Evolutionary conservation across 2,113 vertebrate genomes (phyloP).

Genomic region (Cinclus cinclus): DNA sequence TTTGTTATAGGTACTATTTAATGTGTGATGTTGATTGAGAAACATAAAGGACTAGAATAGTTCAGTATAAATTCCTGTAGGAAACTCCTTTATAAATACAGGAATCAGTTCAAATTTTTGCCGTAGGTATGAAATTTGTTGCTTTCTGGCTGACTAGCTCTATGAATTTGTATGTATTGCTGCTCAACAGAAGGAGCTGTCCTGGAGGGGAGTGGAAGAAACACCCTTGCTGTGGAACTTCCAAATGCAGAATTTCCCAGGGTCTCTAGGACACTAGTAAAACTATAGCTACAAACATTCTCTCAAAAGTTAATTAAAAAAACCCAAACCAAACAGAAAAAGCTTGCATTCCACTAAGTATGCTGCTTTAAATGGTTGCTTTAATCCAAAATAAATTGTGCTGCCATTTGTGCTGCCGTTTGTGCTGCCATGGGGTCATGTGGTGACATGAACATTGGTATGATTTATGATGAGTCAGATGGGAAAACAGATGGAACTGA

Average conservation of each 20-base stretch:
- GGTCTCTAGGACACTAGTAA: not conserved
- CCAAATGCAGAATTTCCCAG: not conserved
- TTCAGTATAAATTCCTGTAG: not conserved
- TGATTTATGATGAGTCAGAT: not conserved
- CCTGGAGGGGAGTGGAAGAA: not conserved
- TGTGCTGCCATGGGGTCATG: not conserved
- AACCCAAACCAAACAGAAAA: too few species aligned
- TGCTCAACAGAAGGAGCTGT: not conserved
- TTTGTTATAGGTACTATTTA: not conserved
- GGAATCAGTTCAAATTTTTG: not conserved
- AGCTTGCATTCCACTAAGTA: not conserved
- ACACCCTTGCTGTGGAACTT: not conserved
- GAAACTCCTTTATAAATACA: not conserved
- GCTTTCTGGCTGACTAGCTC: not conserved
- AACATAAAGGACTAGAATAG: not conserved
- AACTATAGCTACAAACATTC: not conserved
- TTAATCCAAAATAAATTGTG: not conserved
- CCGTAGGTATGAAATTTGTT: not conserved
- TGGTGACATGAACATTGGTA: not conserved
- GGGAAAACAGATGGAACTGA: not conserved
- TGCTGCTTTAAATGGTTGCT: not conserved
- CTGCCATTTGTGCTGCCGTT: not conserved
- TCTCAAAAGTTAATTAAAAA: not conserved
- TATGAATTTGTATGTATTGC: not conserved
- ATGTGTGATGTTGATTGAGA: not conserved